Conservation (phyloP, 2,797 vertebrate genomes). For the Anniella stebbinsi region DNA sequence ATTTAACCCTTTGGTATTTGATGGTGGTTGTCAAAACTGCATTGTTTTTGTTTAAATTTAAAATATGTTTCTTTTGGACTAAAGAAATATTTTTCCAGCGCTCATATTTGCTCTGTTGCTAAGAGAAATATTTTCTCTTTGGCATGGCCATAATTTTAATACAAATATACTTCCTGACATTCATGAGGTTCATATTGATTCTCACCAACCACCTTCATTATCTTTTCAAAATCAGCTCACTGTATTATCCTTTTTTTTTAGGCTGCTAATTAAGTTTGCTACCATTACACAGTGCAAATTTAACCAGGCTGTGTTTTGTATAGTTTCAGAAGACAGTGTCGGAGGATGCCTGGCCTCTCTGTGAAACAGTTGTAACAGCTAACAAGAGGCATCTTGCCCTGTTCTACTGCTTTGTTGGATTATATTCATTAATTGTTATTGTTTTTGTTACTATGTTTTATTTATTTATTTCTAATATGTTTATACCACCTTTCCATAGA, state of each 20-base stretch:
- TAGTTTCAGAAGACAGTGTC: neutral
- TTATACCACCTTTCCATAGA: neutral
- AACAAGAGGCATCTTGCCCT: neutral
- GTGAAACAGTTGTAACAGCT: neutral
- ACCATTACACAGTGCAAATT: neutral
- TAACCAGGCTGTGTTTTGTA: neutral
- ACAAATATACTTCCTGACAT: constrained; percentile 44
- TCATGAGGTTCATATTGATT: neutral
- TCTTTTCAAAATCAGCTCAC: constrained; percentile 17
- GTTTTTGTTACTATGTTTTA: neutral
- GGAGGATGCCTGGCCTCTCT: neutral
- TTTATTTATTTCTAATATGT: neutral
- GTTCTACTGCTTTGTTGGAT: neutral
- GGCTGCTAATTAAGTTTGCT: constrained; percentile 14
- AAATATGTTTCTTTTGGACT: constrained; percentile 40
- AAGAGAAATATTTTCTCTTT: constrained; percentile 22
- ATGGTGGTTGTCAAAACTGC: constrained; percentile 32
- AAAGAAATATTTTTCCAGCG: neutral
- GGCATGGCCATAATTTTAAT: neutral
- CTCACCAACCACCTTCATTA: constrained; percentile 26
- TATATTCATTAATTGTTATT: neutral
- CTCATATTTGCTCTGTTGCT: neutral
- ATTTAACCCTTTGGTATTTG: constrained; percentile 36
- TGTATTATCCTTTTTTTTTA: constrained; percentile 16
- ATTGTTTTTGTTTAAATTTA: constrained; percentile 33